phyloP scores from a whole-genome alignment of 2,113 vertebrate genomes.

The Syrrhaptes paradoxus region DNA sequence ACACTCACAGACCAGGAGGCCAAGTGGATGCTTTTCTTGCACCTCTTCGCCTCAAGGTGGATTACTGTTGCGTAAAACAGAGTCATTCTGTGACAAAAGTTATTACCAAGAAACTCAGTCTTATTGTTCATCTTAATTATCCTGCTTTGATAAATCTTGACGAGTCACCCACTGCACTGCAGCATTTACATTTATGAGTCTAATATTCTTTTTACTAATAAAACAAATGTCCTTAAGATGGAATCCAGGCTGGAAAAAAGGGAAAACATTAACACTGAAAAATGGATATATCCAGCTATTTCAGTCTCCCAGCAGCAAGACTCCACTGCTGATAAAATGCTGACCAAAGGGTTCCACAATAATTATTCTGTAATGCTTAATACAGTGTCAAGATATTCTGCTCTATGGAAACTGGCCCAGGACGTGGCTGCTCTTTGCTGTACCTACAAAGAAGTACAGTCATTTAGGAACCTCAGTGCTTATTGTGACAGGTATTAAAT shows the following conservation, averaged over 20 bases:
- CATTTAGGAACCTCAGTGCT: not conserved
- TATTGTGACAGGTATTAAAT: not conserved
- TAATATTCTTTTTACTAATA: conserved; percentile 61
- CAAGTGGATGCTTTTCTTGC: not conserved
- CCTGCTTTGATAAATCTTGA: conserved; percentile 53
- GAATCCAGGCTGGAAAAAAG: conserved; percentile 50
- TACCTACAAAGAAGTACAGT: not conserved
- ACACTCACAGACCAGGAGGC: not conserved
- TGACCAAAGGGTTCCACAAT: conserved; percentile 17
- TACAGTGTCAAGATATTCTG: not conserved
- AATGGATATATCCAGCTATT: conserved; percentile 37
- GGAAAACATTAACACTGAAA: conserved; percentile 48
- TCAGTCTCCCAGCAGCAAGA: conserved; percentile 10
- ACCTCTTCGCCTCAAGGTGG: not conserved
- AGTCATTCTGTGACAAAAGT: not conserved
- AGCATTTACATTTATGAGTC: conserved; percentile 59
- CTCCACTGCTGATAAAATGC: conserved; percentile 22
- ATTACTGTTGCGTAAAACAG: not conserved
- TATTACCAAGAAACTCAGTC: not conserved
- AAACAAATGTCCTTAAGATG: conserved; percentile 69
- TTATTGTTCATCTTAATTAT: conserved; percentile 57
- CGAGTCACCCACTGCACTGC: conserved; percentile 9
- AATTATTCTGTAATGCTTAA: conserved; percentile 1
- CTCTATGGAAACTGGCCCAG: not conserved
- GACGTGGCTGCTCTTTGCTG: not conserved